Evolutionary conservation across 1,140 invertebrate genomes (phyloP).

Genomic region (Leucophenga varia): DNA sequence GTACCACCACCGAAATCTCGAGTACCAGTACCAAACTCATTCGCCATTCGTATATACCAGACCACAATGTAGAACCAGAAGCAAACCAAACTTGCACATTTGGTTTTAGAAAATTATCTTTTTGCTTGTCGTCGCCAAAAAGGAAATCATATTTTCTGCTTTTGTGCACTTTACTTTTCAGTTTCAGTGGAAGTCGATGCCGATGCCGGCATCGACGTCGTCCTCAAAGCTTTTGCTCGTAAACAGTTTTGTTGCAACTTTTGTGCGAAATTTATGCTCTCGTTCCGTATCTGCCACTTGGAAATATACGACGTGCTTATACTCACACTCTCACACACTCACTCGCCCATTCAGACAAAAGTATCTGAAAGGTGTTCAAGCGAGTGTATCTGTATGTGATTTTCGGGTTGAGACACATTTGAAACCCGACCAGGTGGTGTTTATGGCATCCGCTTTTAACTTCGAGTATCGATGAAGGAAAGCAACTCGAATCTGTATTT

Average conservation of each 20-base stretch:
- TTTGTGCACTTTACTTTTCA: conserved; percentile 55
- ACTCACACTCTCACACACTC: neutral
- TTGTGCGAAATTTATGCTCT: conserved; percentile 54
- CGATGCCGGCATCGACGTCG: conserved; percentile 16
- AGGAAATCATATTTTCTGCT: conserved; percentile 57
- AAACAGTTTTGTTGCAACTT: conserved; percentile 54
- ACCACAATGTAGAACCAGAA: neutral
- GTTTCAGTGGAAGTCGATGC: too few species aligned
- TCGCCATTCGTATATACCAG: conserved; percentile 4
- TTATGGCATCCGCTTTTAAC: conserved; percentile 55
- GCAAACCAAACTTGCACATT: neutral
- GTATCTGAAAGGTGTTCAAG: too few species aligned
- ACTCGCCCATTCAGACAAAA: too few species aligned
- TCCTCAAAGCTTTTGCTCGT: conserved; percentile 27
- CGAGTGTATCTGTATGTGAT: conserved; percentile 5
- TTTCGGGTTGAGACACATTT: too few species aligned
- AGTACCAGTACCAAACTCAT: conserved; percentile 6
- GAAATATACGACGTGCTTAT: too few species aligned
- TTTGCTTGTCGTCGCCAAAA: conserved; percentile 54
- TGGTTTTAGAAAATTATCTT: conserved; percentile 55
- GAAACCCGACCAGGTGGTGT: conserved; percentile 45
- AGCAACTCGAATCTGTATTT: conserved; percentile 55
- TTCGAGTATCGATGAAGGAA: conserved; percentile 54
- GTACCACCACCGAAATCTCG: too few species aligned
- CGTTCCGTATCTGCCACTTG: conserved; percentile 39